Base-by-base conservation (phyloP, 2,888 invertebrate species). In the Harmothoe impar region DNA sequence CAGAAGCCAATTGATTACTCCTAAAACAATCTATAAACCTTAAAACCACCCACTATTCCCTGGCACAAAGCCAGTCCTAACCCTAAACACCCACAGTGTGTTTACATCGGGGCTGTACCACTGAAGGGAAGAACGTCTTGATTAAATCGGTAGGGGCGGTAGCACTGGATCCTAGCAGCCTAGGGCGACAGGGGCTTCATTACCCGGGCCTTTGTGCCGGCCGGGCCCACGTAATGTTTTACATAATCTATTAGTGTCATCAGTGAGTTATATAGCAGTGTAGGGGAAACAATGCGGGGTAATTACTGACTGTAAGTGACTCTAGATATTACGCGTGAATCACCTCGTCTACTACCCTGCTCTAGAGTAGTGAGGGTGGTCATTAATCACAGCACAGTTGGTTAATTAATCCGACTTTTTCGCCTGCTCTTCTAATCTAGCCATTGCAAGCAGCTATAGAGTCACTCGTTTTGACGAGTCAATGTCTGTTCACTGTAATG, bases 231-330 rank as follows among this genome's bases (percentile, higher is more conserved):
- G 81, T 43, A 81, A 25, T 33, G 81, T 81, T 81, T 81, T 81
- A 81, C 81, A 81, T 81, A 81, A 81, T 81, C 81, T 81, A 81
- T 81, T 81, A 81, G 81, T 81, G 35, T 43, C 35, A 81, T 81
- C 81, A 81, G 33, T 81, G 81, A 81, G 81, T 81, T 81, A 81
- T 81, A 81, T 81, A 81, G 35, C 81, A 81, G 20, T 35, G 43
- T 33, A 25, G 43, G 33, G 17, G 81, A 81, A 33, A 81, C 81
- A 43, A 43, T 33, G 81, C 17, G 0, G 20, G 35, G 35, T 35
- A 81, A 43, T 81, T 81, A 81, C 43, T 35, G 23, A 43, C 81
- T 33, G 43, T 43, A 81, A 81, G 43, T 81, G 33, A 81, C 81
- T 81, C 43, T 81, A 81, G 81, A 33, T 81, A 81, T 81, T 35